Evolutionary conservation across 92 coral and sea anemone species (phyloP), one percentile per base, ranked within the genome.

Genomic region (Phenganax subtilis): DNA sequence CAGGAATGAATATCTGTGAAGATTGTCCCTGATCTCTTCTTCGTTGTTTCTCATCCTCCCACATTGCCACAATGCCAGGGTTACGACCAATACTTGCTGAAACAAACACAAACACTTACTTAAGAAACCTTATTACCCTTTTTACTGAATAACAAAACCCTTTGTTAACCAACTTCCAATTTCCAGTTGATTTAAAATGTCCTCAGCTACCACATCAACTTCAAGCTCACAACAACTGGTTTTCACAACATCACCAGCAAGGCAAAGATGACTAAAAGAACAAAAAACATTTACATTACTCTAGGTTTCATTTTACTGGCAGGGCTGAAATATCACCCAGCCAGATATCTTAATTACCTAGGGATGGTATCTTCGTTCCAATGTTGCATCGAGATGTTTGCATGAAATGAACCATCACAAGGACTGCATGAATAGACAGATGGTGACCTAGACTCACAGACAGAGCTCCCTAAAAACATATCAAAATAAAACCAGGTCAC

Each of bases 1-100:
- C 73, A 30, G 97, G 93, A 20, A 87, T 89, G 2, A 88, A 72
- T 9, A 94, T 82, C 12, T 88, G 89, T 44, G 92, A 83, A 37
- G 83, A 76, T 62, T 94, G 91, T 56, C 90, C 87, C 71, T 85
- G 87, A 9, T 86, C 88, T 9, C 87, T 82, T 53, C 98, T 87
- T 62, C 98, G 83, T 67, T 94, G 92, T 31, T 86, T 89, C 80
- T 94, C 98, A 65, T 94, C 98, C 60, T 94, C 92, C 98, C 97
- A 91, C 84, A 93, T 93, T 15, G 98, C 94, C 9, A 86, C 88
- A 58, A 93, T 87, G 16, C 98, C 98, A 77, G 98, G 98, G 81
- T 91, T 93, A 31, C 85, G 81, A 17, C 98, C 98, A 60, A 93
- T 69, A 56, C 88, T 93, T 15, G 85, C 98, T 93, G 69, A 11